A percentile compares a stretch with the other conserved stretches of the same genome.
Conservation (phyloP, 2,113 vertebrate species). For the Zingel zingel region DNA sequence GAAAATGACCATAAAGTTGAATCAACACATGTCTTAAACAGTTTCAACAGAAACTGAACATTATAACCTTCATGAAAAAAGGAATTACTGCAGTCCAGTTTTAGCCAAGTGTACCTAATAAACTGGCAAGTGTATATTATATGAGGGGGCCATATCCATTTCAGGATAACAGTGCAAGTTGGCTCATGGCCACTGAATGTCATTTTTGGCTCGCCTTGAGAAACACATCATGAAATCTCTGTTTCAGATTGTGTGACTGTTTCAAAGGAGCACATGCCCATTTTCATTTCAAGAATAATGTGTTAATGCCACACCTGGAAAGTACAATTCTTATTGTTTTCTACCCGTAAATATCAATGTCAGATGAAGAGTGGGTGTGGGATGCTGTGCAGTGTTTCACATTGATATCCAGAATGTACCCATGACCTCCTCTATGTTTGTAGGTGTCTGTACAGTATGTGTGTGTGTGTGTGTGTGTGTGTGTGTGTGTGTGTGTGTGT, state of each 20-base stretch:
- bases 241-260: not conserved
- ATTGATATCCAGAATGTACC: constrained; percentile 36
- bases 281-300: not conserved
- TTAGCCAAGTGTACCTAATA: not conserved
- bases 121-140: not conserved
- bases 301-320: not conserved
- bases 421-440: not conserved
- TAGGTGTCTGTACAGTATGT: not conserved
- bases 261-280: not conserved
- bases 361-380: not conserved
- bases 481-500: not conserved
- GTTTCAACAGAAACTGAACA: not conserved
- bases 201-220: not conserved
- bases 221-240: constrained; percentile 11
- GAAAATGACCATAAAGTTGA: not conserved
- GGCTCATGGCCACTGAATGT: not conserved
- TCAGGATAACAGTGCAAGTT: not conserved
- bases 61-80: not conserved
- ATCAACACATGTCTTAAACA: not conserved
- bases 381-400: constrained; percentile 8
- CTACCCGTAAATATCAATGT: not conserved
- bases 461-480: not conserved
- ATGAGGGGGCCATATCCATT: not conserved
- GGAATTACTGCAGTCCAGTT: not conserved
- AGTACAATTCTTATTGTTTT: not conserved